Conservation (phyloP, 1,140 invertebrate genomes). For the Euglossa dilemma region DNA sequence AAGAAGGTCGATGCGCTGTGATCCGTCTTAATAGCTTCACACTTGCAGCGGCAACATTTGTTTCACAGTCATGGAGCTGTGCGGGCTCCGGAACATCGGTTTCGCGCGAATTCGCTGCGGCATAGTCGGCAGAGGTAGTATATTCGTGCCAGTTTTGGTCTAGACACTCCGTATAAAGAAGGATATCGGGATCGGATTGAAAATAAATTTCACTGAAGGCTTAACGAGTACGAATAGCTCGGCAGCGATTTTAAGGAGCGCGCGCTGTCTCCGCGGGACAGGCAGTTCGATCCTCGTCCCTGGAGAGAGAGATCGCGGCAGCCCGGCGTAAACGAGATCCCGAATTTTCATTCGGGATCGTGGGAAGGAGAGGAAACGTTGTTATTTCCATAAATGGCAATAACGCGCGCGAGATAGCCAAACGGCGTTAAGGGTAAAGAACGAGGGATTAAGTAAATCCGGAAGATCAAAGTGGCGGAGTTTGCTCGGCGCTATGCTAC, state of each 20-base stretch:
- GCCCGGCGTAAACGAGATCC: too few relatives aligned
- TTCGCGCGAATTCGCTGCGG: slow-evolving; percentile 46
- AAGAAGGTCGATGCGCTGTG: slow-evolving; percentile 9
- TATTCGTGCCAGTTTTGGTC: slow-evolving; percentile 59
- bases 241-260: slow-evolving; percentile 59
- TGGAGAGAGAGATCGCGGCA: not conserved
- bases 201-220: slow-evolving; percentile 71
- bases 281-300: not conserved
- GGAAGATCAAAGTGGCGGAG: not conserved
- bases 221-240: slow-evolving; percentile 70
- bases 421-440: not conserved
- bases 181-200: slow-evolving; percentile 66
- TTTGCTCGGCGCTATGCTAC: not conserved
- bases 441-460: not conserved
- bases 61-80: slow-evolving; percentile 58
- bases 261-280: too few relatives aligned
- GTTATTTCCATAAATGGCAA: not conserved
- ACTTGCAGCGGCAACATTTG: slow-evolving; percentile 61
- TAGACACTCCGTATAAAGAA: slow-evolving; percentile 52
- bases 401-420: not conserved
- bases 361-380: not conserved
- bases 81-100: slow-evolving; percentile 57
- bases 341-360: not conserved
- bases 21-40: slow-evolving; percentile 63
- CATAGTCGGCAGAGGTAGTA: slow-evolving; percentile 57